These are phyloP conservation scores for Girardia tigrina DNA, from an alignment of 2,888 invertebrate species.

Conservation along the genomic window DNA sequence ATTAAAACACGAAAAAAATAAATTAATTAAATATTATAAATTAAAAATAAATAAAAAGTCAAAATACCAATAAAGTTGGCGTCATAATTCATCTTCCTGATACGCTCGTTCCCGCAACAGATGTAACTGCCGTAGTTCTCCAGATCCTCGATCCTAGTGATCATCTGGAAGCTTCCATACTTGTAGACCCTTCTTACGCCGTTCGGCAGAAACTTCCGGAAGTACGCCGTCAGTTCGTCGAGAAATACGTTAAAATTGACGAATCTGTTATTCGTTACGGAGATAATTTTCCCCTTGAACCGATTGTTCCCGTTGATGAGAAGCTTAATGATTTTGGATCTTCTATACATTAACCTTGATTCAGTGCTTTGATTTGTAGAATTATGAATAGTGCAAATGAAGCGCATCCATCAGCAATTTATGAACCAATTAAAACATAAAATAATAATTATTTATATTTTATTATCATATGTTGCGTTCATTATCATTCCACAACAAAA, in stretches of 20 bases:
- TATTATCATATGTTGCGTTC: too few species aligned
- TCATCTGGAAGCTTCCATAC: neutral
- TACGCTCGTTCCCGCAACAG: neutral
- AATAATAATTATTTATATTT: too few species aligned
- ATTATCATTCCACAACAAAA: too few species aligned
- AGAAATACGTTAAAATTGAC: neutral
- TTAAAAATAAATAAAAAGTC: too few species aligned
- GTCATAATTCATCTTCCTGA: neutral
- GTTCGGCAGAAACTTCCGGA: neutral
- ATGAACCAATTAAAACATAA: too few species aligned
- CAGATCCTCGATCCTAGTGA: neutral
- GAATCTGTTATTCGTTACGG: neutral
- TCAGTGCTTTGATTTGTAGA: neutral
- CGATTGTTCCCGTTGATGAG: neutral
- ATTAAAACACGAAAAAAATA: too few species aligned
- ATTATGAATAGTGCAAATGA: too few species aligned
- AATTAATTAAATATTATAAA: too few species aligned
- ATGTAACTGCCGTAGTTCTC: neutral
- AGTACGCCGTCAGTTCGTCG: neutral
- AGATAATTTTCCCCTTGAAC: neutral
- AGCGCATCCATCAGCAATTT: too few species aligned
- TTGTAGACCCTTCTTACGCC: neutral
- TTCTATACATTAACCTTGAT: neutral
- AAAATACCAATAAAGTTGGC: neutral
- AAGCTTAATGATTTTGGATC: neutral